Evolutionary conservation across 2,888 invertebrate species (phyloP).

Genomic region (Empis stercorea): DNA sequence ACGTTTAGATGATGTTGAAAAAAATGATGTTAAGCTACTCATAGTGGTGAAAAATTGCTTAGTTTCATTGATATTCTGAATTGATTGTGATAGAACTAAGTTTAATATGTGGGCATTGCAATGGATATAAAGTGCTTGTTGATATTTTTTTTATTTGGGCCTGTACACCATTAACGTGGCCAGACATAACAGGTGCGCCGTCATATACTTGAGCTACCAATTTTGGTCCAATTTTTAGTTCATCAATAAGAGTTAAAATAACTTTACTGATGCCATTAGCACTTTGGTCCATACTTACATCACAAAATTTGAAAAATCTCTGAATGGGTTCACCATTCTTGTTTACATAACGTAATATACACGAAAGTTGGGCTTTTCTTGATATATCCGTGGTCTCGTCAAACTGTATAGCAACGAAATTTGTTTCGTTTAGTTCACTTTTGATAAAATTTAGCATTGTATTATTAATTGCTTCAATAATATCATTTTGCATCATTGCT

Average conservation of each 20-base stretch:
- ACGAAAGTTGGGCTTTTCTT: slow-evolving; percentile 1
- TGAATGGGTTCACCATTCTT: slow-evolving; percentile 1
- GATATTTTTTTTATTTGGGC: slow-evolving; percentile 16
- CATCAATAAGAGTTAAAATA: slow-evolving; percentile 6
- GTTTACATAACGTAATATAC: neutral
- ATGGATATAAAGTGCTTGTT: slow-evolving; percentile 16
- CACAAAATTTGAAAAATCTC: slow-evolving; percentile 4
- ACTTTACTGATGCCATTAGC: neutral
- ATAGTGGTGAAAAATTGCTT: slow-evolving; percentile 2
- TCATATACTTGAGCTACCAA: slow-evolving; percentile 3
- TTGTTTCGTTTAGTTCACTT: slow-evolving; percentile 15
- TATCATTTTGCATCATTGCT: neutral
- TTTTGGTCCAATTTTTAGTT: slow-evolving; percentile 1
- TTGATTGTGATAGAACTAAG: slow-evolving; percentile 11
- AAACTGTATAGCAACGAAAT: slow-evolving; percentile 18
- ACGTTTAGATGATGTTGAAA: slow-evolving; percentile 1
- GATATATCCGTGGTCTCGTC: slow-evolving; percentile 8
- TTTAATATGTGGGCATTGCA: slow-evolving; percentile 17
- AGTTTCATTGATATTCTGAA: slow-evolving; percentile 9
- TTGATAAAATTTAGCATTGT: slow-evolving; percentile 11
- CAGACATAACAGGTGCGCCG: slow-evolving; percentile 6
- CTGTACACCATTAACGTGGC: slow-evolving; percentile 20
- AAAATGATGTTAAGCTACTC: slow-evolving; percentile 3
- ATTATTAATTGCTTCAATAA: neutral
- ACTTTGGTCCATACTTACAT: slow-evolving; percentile 1